A percentile compares a stretch with the other conserved stretches of the same genome.
phyloP scores from a whole-genome alignment of 2,888 invertebrate genomes.

The Onchidella celtica region DNA sequence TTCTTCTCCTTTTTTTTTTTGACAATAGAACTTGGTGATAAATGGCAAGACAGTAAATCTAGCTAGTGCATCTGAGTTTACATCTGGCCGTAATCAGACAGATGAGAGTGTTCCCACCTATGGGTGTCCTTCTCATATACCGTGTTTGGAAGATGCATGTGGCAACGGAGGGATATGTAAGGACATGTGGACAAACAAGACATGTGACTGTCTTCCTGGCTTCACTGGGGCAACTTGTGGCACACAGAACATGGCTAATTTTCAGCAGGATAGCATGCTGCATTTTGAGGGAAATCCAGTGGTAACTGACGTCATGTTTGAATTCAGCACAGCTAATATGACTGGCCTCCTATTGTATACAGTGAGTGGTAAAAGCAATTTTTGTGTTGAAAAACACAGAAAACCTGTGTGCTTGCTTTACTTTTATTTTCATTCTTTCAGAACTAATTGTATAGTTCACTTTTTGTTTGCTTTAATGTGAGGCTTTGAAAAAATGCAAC shows the following conservation, averaged over 20 bases:
- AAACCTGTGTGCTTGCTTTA: too few species aligned
- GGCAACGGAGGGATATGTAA: conserved; percentile 72
- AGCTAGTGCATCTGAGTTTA: conserved; percentile 36
- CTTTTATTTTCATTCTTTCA: too few species aligned
- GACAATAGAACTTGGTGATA: conserved; percentile 66
- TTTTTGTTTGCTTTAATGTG: too few species aligned
- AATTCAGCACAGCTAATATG: conserved; percentile 57
- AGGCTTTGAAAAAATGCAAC: too few species aligned
- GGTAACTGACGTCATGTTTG: conserved; percentile 59
- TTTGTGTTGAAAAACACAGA: too few species aligned
- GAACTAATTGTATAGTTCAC: too few species aligned
- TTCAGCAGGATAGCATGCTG: conserved; percentile 62
- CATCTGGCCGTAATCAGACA: background rate
- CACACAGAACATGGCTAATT: conserved; percentile 66
- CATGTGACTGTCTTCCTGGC: conserved; percentile 67
- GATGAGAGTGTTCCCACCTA: conserved; percentile 85
- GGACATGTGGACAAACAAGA: conserved; percentile 70
- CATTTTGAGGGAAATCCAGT: conserved; percentile 61
- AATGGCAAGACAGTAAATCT: conserved; percentile 64
- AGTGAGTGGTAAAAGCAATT: too few species aligned
- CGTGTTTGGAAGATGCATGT: conserved; percentile 87
- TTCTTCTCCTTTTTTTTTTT: background rate
- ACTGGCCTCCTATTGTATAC: conserved; percentile 72
- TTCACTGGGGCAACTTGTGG: conserved; percentile 65
- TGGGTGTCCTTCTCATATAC: conserved; percentile 89